Conservation (phyloP, 2,113 vertebrate species). For the Carassius auratus region DNA sequence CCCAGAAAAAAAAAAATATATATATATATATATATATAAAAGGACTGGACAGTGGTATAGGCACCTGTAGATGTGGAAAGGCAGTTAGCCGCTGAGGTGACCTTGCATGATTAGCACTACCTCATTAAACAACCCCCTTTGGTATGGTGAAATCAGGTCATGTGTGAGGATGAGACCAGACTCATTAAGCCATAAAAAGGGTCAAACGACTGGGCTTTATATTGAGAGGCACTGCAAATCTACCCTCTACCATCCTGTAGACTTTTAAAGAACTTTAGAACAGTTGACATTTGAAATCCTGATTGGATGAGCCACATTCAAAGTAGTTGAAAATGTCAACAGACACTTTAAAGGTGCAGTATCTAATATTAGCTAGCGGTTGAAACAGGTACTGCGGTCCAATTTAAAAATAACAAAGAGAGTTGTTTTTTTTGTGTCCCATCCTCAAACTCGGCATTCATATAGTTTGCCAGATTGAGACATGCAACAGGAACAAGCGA, state of each 20-base stretch:
- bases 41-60: conserved; percentile 50
- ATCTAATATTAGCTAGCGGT: too few species aligned
- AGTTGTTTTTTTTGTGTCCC: neutral
- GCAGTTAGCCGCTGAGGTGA: conserved; percentile 49
- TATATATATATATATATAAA: neutral
- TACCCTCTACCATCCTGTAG: neutral
- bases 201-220: conserved; percentile 43
- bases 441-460: neutral
- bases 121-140: conserved; percentile 54
- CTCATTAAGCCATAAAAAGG: conserved; percentile 43
- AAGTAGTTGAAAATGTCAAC: too few species aligned
- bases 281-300: neutral
- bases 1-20: conserved; percentile 56
- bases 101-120: conserved; percentile 54
- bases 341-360: too few species aligned
- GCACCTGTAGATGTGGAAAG: conserved; percentile 52
- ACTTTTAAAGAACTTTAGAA: neutral
- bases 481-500: neutral
- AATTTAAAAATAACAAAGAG: neutral
- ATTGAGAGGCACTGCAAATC: neutral
- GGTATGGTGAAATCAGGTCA: conserved; percentile 44
- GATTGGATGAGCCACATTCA: neutral
- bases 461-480: neutral
- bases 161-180: conserved; percentile 34
- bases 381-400: too few species aligned